Conservation (phyloP, 1,140 invertebrate species). For the Drosophila punjabiensis region DNA sequence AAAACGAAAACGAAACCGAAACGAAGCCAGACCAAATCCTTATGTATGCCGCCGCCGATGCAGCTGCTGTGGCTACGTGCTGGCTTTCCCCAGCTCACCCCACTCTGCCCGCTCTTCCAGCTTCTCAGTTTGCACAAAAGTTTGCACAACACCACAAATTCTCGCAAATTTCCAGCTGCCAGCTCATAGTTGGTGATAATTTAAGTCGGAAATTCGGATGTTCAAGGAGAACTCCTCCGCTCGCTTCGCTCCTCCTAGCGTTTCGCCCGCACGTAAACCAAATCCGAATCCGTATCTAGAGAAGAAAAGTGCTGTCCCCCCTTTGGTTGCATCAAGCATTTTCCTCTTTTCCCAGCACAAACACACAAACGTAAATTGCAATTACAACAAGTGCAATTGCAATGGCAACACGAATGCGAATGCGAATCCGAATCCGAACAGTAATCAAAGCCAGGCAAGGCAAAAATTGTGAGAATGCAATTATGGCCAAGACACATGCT, state of each 20-base stretch:
- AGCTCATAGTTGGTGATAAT: constrained; percentile 75
- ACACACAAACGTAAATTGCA: constrained; percentile 69
- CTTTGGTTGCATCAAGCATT: not conserved
- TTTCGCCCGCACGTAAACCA: constrained; percentile 63
- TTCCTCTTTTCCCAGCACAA: constrained; percentile 7
- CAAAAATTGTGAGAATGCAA: constrained; percentile 76
- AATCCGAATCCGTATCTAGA: constrained; percentile 44
- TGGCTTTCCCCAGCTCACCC: constrained; percentile 23
- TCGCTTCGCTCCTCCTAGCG: not conserved
- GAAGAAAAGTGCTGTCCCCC: constrained; percentile 40
- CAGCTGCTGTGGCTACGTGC: constrained; percentile 74
- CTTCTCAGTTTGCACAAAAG: constrained; percentile 51
- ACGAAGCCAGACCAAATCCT: constrained; percentile 70
- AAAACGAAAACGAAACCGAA: constrained; percentile 23
- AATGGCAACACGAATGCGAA: constrained; percentile 36
- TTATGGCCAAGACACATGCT: constrained; percentile 53
- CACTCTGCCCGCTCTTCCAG: not conserved
- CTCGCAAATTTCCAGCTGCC: constrained; percentile 71
- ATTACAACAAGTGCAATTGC: constrained; percentile 75
- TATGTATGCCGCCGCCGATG: constrained; percentile 57
- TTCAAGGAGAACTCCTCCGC: constrained; percentile 58
- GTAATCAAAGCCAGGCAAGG: constrained; percentile 67
- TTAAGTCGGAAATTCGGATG: constrained; percentile 74
- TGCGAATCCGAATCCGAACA: constrained; percentile 39
- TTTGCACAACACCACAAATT: constrained; percentile 63